Conservation (phyloP, 1,140 invertebrate species). For the Bilobella aurantiaca region DNA sequence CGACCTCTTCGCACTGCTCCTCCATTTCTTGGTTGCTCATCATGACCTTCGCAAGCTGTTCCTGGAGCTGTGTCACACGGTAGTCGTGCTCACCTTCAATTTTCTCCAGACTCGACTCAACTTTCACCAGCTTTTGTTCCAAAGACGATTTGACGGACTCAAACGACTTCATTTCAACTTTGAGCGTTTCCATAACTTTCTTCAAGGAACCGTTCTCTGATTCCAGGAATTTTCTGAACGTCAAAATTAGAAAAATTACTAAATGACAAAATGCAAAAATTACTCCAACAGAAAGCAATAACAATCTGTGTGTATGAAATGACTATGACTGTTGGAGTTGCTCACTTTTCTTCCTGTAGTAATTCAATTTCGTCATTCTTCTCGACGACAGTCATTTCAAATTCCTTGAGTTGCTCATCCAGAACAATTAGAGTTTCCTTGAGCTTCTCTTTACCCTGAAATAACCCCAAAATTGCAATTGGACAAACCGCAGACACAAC, state of each 20-base stretch:
- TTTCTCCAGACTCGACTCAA: background rate
- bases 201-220: background rate
- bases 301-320: too few relatives aligned
- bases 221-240: background rate
- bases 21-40: background rate
- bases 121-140: too few relatives aligned
- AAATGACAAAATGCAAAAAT: background rate
- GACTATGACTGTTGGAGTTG: too few relatives aligned
- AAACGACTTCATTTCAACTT: too few relatives aligned
- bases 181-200: too few relatives aligned
- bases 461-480: background rate
- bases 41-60: background rate
- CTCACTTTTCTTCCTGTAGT: background rate
- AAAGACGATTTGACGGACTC: too few relatives aligned
- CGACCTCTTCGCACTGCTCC: background rate
- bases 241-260: background rate
- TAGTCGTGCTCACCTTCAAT: background rate
- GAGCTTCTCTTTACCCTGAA: background rate
- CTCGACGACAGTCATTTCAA: background rate
- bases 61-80: background rate
- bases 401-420: conserved; percentile 2
- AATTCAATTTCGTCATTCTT: background rate
- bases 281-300: too few relatives aligned
- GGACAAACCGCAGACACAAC: background rate
- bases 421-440: background rate